Base-by-base conservation (phyloP, 2,888 invertebrate species). In the Arenicola marina region DNA sequence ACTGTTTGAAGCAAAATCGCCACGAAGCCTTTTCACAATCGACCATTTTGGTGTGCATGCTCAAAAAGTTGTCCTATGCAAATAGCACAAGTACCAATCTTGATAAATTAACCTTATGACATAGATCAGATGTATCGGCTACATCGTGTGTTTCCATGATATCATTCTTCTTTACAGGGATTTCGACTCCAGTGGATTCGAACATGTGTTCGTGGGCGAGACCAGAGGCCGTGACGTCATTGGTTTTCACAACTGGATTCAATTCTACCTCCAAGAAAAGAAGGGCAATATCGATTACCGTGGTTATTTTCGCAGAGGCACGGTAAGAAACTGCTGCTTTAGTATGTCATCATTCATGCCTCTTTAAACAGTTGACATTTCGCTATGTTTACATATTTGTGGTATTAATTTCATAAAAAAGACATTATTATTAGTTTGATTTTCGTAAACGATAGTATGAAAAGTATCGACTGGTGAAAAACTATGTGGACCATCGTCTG, bases 161-260 rank as follows among this genome's bases (percentile, higher is more conserved):
- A 45, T 56, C 26, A 51, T 53, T 56, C 4, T 4, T 56, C 32
- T 51, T 73, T 67, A 15, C 71, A 80, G 82, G 21, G 71, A 73
- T 54, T 67, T 71, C 43, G 80, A 83, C 66, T 81, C 83, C 0
- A 77, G 78, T 65, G 83, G 82, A 44, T 84, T 84, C 77, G 83
- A 84, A 65, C 83, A 84, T 73, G 83, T 83, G 51, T 84, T 83
- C 76, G 82, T 84, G 51, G 83, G 83, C 21, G 83, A 84, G 65
- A 75, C 74, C 0, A 68, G 77, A 26, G 75, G 74, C 3, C 69
- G 73, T 46, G 74, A 76, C 31, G 77, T 84, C 56, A 77, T 79
- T 43, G 83, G 83, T n/a, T 77, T 83, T 21, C 83, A 84, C 68
- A 84, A 84, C 71, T 84, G 83, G 83, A 73, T 84, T 51, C 82